Percentiles rank a stretch among this genome's conserved stretches.
Conservation (phyloP, 2,113 vertebrate genomes). For the Sylvia atricapilla region DNA sequence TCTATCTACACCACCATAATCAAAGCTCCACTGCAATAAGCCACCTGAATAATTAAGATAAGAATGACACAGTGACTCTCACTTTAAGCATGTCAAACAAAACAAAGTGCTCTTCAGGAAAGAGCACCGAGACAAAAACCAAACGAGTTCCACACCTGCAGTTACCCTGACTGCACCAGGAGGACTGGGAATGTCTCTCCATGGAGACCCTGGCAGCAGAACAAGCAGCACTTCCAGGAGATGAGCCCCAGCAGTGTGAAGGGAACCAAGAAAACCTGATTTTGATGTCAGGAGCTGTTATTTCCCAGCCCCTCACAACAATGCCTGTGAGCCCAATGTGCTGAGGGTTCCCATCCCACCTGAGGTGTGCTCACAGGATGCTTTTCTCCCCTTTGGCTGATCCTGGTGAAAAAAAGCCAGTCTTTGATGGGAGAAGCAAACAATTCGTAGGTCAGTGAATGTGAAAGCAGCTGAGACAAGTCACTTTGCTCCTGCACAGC, state of each 20-base stretch:
- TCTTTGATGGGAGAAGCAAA: background rate
- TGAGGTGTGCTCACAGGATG: background rate
- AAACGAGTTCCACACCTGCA: background rate
- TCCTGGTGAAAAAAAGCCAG: background rate
- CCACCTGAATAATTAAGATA: background rate
- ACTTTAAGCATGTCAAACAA: background rate
- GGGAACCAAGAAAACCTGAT: background rate
- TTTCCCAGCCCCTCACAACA: background rate
- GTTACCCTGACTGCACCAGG: background rate
- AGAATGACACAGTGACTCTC: background rate
- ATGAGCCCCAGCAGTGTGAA: background rate
- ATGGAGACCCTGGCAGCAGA: background rate
- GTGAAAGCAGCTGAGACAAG: background rate
- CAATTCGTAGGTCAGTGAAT: background rate
- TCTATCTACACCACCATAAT: background rate
- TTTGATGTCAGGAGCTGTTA: background rate
- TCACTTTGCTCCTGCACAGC: background rate
- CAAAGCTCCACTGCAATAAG: background rate
- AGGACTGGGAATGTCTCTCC: accelerated
- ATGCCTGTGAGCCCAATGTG: background rate
- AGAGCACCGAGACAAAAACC: background rate
- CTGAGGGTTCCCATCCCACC: background rate
- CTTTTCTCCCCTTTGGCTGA: background rate
- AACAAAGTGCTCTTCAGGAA: background rate
- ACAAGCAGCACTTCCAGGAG: background rate